These are phyloP conservation scores for Rhinogobio ventralis DNA, from an alignment of 2,797 vertebrate species.

Conservation along the genomic window DNA sequence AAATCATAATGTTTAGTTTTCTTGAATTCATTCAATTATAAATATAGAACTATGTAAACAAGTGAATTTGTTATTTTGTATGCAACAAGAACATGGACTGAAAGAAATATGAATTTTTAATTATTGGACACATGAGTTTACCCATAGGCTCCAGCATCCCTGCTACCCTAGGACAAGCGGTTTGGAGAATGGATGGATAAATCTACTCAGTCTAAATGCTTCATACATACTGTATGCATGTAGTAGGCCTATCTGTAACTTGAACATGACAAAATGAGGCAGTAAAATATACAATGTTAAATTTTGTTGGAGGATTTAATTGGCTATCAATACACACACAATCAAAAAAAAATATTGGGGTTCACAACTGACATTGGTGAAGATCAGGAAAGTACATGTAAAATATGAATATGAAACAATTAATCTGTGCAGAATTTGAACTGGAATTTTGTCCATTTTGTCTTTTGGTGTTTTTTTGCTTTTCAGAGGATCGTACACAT, in stretches of 20 bases:
- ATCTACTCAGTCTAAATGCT: neutral
- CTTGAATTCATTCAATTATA: neutral
- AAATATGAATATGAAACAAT: neutral
- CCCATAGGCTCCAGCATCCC: neutral
- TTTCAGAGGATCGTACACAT: neutral
- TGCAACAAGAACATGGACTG: neutral
- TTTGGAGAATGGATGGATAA: neutral
- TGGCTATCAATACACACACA: neutral
- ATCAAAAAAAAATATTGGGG: neutral
- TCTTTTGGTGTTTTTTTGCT: neutral
- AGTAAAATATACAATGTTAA: neutral
- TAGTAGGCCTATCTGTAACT: neutral
- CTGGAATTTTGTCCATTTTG: neutral
- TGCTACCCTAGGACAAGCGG: neutral
- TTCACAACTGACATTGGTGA: neutral
- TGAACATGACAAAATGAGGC: neutral
- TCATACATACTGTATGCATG: neutral
- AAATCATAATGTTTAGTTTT: neutral
- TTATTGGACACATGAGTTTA: too few relatives aligned
- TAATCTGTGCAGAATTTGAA: neutral
- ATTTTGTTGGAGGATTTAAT: neutral
- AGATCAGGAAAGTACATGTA: neutral
- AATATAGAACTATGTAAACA: constrained; percentile 3
- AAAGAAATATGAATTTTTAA: neutral
- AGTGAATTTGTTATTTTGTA: neutral